phyloP scores from a whole-genome alignment of 2,888 invertebrate species.

The Dolichomitus sp. region DNA sequence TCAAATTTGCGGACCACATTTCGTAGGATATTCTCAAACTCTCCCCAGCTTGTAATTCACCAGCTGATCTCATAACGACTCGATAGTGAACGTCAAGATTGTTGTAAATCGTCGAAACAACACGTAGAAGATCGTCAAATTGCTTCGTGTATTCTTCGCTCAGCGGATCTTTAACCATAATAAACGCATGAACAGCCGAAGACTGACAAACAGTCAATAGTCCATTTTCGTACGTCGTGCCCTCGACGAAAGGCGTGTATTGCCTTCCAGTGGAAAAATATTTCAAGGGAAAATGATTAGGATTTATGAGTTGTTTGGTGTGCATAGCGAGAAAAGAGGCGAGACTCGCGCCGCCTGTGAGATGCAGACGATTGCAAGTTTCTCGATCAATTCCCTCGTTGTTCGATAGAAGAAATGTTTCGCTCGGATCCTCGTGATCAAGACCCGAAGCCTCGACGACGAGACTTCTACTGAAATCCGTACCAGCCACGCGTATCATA shows the following conservation, averaged over 20 bases:
- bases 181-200: slow-evolving; percentile 89
- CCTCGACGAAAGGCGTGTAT: slow-evolving; percentile 87
- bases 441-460: slow-evolving; percentile 92
- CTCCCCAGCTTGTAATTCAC: slow-evolving; percentile 89
- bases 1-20: slow-evolving; percentile 90
- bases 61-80: slow-evolving; percentile 89
- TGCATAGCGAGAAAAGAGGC: slow-evolving; percentile 92
- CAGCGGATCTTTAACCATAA: slow-evolving; percentile 86
- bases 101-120: slow-evolving; percentile 89
- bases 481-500: slow-evolving; percentile 91
- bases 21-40: slow-evolving; percentile 90
- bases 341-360: slow-evolving; percentile 92
- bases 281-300: slow-evolving; percentile 90
- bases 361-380: slow-evolving; percentile 89
- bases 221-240: slow-evolving; percentile 84
- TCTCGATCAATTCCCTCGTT: slow-evolving; percentile 87
- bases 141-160: slow-evolving; percentile 86
- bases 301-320: slow-evolving; percentile 89
- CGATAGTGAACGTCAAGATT: slow-evolving; percentile 90
- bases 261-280: slow-evolving; percentile 91
- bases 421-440: slow-evolving; percentile 87
- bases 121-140: slow-evolving; percentile 88
- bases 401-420: slow-evolving; percentile 89
- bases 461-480: slow-evolving; percentile 92
- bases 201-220: slow-evolving; percentile 91